phyloP scores from a whole-genome alignment of 2,888 invertebrate genomes.

The Dynastes hyllus region DNA sequence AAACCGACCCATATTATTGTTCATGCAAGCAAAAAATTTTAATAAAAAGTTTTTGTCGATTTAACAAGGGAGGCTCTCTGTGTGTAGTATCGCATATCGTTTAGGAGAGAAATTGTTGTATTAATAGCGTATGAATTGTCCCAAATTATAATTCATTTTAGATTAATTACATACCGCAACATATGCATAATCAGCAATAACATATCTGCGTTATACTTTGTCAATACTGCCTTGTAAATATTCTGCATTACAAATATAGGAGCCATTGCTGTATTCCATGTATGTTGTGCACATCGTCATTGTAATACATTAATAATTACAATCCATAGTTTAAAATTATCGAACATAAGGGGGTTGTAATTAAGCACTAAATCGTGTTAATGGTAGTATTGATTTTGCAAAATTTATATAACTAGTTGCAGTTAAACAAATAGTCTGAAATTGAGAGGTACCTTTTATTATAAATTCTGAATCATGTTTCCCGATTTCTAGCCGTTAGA shows the following conservation, averaged over 20 bases:
- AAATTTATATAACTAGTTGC: conserved; percentile 14
- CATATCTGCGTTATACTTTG: not conserved
- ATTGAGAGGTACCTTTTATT: not conserved
- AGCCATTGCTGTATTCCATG: not conserved
- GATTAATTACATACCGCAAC: not conserved
- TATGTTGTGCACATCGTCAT: not conserved
- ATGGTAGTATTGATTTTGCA: conserved; percentile 11
- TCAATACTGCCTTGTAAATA: conserved; percentile 3
- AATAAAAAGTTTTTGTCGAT: not conserved
- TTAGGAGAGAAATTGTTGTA: too few relatives aligned
- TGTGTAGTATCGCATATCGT: too few relatives aligned
- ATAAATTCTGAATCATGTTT: too few relatives aligned
- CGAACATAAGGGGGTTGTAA: conserved; percentile 2
- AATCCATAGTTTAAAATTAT: conserved; percentile 7
- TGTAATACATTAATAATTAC: conserved; percentile 1
- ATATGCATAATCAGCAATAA: not conserved
- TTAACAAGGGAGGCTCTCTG: not conserved
- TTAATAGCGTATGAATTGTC: too few relatives aligned
- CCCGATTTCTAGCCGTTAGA: too few relatives aligned
- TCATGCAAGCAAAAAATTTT: too few relatives aligned
- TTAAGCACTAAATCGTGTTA: conserved; percentile 15
- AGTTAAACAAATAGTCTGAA: not conserved
- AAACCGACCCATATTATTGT: too few relatives aligned
- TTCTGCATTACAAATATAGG: not conserved
- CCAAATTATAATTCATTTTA: not conserved